Conservation (phyloP, 1,140 invertebrate genomes). For the Cardiocondyla obscurior region DNA sequence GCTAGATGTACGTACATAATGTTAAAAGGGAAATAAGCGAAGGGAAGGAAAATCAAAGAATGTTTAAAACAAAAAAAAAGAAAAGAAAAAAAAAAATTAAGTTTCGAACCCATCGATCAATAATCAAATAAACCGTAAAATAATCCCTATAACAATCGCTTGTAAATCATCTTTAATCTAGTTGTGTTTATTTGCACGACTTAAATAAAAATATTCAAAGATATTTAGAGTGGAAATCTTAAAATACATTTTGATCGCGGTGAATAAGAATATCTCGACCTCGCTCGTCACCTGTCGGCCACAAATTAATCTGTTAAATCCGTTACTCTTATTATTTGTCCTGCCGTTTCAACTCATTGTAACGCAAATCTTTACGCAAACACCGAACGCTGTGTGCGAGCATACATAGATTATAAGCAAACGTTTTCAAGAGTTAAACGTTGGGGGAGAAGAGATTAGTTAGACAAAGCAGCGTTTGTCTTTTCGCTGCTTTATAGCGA, state of each 20-base stretch:
- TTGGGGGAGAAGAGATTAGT: background rate
- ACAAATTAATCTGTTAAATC: slow-evolving; percentile 23
- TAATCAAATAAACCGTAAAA: background rate
- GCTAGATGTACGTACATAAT: background rate
- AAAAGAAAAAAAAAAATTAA: no score
- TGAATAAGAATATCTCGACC: background rate
- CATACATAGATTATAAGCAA: slow-evolving; percentile 12
- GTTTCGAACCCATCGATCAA: background rate
- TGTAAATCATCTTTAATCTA: background rate
- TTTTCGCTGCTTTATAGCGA: background rate
- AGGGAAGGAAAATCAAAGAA: background rate
- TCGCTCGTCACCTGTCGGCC: background rate
- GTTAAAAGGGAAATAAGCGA: background rate
- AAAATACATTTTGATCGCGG: background rate
- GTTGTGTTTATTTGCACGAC: background rate
- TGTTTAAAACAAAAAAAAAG: background rate
- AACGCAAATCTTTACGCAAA: slow-evolving; percentile 17
- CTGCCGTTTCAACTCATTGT: background rate
- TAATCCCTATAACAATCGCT: background rate
- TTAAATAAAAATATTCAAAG: background rate
- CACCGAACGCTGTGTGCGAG: background rate
- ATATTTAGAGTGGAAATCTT: background rate
- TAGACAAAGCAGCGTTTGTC: background rate
- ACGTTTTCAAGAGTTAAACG: slow-evolving; percentile 27
- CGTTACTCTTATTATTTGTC: slow-evolving; percentile 30